A percentile compares a stretch with the other conserved stretches of the same genome.
These are phyloP conservation scores for Bergia puertoricense DNA, from an alignment of 92 coral and sea anemone genomes.

Conservation along the genomic window DNA sequence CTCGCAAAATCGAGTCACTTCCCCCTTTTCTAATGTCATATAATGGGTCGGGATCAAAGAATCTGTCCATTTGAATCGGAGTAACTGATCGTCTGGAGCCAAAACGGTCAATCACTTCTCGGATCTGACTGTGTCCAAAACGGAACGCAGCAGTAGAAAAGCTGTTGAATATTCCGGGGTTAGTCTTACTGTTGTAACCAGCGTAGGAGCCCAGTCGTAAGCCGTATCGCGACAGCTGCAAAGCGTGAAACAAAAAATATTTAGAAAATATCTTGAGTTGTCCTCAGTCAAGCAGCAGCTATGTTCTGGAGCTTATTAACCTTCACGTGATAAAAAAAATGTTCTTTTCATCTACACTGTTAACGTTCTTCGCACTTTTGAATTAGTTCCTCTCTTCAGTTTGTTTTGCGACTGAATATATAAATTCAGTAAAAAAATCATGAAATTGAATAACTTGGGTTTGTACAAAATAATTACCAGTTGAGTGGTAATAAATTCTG, in stretches of 20 bases:
- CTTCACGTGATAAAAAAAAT: too few species aligned
- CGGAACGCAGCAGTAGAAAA: slow-evolving; percentile 36
- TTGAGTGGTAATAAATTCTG: too few species aligned
- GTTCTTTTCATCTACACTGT: too few species aligned
- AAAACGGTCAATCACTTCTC: slow-evolving; percentile 30
- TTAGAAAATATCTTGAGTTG: too few species aligned
- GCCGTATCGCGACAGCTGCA: slow-evolving; percentile 10
- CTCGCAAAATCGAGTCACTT: slow-evolving; percentile 34
- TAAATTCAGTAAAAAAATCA: too few species aligned
- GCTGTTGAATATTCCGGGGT: slow-evolving; percentile 33
- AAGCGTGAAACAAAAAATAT: background rate
- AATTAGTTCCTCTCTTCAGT: too few species aligned
- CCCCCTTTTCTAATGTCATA: background rate
- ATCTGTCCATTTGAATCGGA: slow-evolving; percentile 31
- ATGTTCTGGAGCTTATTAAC: too few species aligned
- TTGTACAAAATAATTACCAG: too few species aligned
- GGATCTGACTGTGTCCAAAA: slow-evolving; percentile 41
- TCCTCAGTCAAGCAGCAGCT: too few species aligned
- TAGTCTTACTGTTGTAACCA: background rate
- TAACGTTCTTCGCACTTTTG: too few species aligned
- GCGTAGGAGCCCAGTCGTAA: background rate
- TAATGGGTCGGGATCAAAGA: slow-evolving; percentile 35
- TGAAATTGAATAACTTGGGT: too few species aligned
- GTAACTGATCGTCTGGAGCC: background rate
- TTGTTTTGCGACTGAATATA: too few species aligned